These are phyloP conservation scores for Lordiphosa collinella DNA, from an alignment of 1,140 invertebrate species.

Conservation along the genomic window DNA sequence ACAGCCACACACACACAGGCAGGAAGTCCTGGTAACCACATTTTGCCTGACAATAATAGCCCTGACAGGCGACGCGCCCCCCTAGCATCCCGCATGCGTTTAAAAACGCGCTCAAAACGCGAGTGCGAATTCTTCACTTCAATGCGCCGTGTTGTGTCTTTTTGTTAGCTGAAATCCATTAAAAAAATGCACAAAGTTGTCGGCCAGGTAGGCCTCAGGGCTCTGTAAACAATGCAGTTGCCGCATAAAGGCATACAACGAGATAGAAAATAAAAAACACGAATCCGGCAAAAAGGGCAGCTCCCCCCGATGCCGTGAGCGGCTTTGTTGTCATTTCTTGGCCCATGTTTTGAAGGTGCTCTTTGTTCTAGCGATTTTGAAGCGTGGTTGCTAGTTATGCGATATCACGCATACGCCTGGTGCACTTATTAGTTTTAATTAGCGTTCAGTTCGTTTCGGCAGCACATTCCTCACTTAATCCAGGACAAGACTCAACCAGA, in stretches of 20 bases:
- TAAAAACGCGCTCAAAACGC: constrained; percentile 48
- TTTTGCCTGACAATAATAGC: constrained; percentile 47
- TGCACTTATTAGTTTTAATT: constrained; percentile 44
- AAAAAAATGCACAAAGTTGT: constrained; percentile 67
- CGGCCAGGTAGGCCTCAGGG: constrained; percentile 51
- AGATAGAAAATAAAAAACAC: constrained; percentile 8
- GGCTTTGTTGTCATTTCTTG: constrained; percentile 44
- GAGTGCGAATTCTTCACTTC: constrained; percentile 79
- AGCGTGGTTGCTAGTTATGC: constrained; percentile 11
- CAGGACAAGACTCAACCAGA: constrained; percentile 41
- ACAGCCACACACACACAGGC: constrained; percentile 29
- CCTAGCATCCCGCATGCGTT: constrained; percentile 34
- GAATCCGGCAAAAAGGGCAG: constrained; percentile 20
- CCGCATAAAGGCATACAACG: constrained; percentile 61
- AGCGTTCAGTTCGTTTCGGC: constrained; percentile 27
- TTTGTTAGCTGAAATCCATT: constrained; percentile 62
- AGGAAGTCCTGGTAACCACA: constrained; percentile 65
- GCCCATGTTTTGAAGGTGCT: constrained; percentile 22
- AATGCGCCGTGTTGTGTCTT: constrained; percentile 52
- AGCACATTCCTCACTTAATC: constrained; percentile 74
- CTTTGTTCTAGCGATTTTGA: constrained; percentile 5
- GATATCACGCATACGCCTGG: constrained; percentile 56
- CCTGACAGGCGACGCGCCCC: constrained; percentile 18
- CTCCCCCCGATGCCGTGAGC: not conserved
- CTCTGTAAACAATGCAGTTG: constrained; percentile 62